A percentile compares a stretch with the other conserved stretches of the same genome.
phyloP scores from a whole-genome alignment of 2,113 vertebrate species.

The Nanorana parkeri region DNA sequence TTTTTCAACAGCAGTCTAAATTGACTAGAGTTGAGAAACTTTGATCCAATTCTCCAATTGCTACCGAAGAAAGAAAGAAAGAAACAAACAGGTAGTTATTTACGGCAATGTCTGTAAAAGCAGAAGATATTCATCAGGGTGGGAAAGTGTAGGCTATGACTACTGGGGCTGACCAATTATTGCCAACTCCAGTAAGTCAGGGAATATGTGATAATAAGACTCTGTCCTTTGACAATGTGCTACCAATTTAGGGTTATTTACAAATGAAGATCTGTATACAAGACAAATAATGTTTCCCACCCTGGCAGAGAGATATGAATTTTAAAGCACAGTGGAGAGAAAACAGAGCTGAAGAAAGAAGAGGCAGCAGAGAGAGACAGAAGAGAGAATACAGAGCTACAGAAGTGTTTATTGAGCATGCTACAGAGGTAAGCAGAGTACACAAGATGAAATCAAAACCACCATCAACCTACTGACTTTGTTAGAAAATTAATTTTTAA shows the following conservation, averaged over 20 bases:
- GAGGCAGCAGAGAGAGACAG: constrained; percentile 85
- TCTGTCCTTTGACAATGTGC: background rate
- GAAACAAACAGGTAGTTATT: constrained; percentile 76
- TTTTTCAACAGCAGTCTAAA: no score
- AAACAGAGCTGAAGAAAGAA: constrained; percentile 78
- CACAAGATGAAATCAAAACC: constrained; percentile 85
- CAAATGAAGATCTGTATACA: constrained; percentile 48
- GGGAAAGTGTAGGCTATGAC: constrained; percentile 74
- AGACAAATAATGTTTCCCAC: constrained; percentile 75
- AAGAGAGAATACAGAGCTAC: constrained; percentile 89
- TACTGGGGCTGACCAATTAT: background rate
- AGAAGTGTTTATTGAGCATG: constrained; percentile 98
- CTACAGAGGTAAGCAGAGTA: constrained; percentile 94
- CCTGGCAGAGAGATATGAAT: constrained; percentile 79
- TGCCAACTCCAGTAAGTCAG: background rate
- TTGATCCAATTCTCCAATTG: background rate
- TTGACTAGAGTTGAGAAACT: no score
- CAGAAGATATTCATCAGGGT: constrained; percentile 77
- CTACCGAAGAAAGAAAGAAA: constrained; percentile 75
- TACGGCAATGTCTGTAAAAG: constrained; percentile 77
- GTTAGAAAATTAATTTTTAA: constrained; percentile 93
- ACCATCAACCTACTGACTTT: constrained; percentile 86
- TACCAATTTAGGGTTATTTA: constrained; percentile 62
- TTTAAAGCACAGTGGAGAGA: constrained; percentile 82
- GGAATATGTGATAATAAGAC: background rate